Conservation (phyloP, 2,797 vertebrate genomes). For the Agapornis canus region DNA sequence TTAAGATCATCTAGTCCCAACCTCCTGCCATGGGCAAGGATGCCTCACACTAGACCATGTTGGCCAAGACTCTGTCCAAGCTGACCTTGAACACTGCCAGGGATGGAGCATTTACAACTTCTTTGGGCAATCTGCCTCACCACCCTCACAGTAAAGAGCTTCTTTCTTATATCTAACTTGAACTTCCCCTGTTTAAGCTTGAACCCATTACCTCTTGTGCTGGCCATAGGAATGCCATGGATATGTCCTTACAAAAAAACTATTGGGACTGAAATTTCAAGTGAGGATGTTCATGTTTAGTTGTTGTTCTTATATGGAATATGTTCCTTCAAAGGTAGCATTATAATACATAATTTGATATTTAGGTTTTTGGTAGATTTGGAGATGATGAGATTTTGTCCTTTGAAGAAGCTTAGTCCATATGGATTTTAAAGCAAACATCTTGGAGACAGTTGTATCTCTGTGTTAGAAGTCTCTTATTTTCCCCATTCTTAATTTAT, state of each 20-base stretch:
- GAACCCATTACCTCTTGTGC: background rate
- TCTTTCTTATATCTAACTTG: background rate
- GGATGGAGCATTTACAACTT: too few species aligned
- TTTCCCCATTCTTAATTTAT: background rate
- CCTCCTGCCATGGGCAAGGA: too few species aligned
- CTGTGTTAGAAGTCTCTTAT: background rate
- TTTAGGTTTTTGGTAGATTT: background rate
- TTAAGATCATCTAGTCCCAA: too few species aligned
- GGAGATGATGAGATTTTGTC: background rate
- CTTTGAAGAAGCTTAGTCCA: background rate
- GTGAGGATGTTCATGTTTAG: background rate
- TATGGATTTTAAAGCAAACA: background rate
- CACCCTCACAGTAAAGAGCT: too few species aligned
- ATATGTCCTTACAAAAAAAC: background rate
- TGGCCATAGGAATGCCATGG: background rate
- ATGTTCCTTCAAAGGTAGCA: background rate
- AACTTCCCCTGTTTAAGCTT: background rate
- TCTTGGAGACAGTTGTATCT: background rate
- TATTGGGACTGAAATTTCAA: background rate
- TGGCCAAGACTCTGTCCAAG: too few species aligned
- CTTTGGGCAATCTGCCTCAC: too few species aligned
- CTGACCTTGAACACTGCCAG: too few species aligned
- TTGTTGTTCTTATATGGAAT: background rate
- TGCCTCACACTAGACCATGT: too few species aligned
- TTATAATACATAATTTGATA: background rate